Percentiles rank a stretch among this genome's conserved stretches.
These are phyloP conservation scores for Cephus rjabovi DNA, from an alignment of 2,888 invertebrate genomes.

Conservation along the genomic window DNA sequence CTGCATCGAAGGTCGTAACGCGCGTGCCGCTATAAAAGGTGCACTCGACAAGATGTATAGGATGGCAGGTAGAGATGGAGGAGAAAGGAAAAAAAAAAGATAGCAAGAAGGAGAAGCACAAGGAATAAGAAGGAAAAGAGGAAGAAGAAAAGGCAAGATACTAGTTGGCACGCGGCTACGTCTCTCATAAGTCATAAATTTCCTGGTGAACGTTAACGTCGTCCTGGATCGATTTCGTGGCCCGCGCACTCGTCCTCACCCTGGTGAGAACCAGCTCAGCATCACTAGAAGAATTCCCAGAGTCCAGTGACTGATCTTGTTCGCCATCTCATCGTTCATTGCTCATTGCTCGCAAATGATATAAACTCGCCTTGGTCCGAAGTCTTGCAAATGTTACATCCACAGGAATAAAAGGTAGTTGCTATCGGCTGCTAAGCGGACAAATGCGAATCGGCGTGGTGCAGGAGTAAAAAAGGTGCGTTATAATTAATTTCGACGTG, in stretches of 20 bases:
- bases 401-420: neutral
- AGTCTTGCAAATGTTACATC: neutral
- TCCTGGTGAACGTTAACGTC: slow-evolving; percentile 53
- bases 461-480: slow-evolving; percentile 7
- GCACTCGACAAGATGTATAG: neutral
- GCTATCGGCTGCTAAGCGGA: neutral
- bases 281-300: neutral
- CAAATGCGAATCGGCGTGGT: neutral
- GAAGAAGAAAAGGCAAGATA: slow-evolving; percentile 13
- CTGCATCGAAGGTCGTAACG: neutral
- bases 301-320: neutral
- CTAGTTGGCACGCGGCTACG: slow-evolving; percentile 51
- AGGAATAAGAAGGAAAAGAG: neutral
- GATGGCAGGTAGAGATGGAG: neutral
- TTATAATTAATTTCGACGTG: slow-evolving; percentile 23
- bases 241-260: slow-evolving; percentile 23
- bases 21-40: neutral
- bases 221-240: slow-evolving; percentile 52
- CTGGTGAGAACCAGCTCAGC: neutral
- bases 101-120: neutral
- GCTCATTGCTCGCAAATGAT: neutral
- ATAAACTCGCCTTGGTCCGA: neutral
- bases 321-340: neutral
- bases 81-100: neutral
- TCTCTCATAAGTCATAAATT: slow-evolving; percentile 56